Conservation (phyloP, 92 coral and sea anemone species). For the Epizoanthus illoricatus region DNA sequence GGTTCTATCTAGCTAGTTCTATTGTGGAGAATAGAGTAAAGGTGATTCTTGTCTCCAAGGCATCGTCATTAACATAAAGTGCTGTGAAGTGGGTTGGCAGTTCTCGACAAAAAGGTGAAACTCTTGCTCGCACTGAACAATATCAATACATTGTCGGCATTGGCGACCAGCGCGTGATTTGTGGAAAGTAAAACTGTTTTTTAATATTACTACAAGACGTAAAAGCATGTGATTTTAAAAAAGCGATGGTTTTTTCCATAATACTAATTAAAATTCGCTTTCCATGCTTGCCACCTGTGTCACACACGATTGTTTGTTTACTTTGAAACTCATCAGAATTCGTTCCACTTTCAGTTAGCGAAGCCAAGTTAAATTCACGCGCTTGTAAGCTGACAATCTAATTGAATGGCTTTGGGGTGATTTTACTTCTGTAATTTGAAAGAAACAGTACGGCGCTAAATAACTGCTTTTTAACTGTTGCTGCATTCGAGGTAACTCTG, state of each 20-base stretch:
- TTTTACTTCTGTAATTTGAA: too few species aligned
- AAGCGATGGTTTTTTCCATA: background rate
- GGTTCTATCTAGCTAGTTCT: background rate
- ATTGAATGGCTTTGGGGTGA: background rate
- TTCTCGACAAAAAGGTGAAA: background rate
- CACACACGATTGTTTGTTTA: background rate
- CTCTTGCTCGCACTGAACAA: background rate
- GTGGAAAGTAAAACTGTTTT: background rate
- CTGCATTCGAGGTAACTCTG: background rate
- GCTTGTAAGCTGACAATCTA: background rate
- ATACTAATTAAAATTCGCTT: background rate
- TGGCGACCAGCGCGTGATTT: background rate
- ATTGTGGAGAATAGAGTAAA: conserved; percentile 1
- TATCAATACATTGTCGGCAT: background rate
- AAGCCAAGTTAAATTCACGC: background rate
- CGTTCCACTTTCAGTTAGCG: background rate
- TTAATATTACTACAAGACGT: background rate
- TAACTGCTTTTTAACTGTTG: background rate
- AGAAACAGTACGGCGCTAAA: too few species aligned
- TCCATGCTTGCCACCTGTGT: conserved; percentile 31
- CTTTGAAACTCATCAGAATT: conserved; percentile 7
- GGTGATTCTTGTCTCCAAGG: conserved; percentile 2
- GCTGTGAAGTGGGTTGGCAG: background rate
- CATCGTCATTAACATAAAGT: background rate
- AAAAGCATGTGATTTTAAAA: background rate